Base-by-base conservation (phyloP, 1,140 invertebrate species). In the Drosophila persimilis region DNA sequence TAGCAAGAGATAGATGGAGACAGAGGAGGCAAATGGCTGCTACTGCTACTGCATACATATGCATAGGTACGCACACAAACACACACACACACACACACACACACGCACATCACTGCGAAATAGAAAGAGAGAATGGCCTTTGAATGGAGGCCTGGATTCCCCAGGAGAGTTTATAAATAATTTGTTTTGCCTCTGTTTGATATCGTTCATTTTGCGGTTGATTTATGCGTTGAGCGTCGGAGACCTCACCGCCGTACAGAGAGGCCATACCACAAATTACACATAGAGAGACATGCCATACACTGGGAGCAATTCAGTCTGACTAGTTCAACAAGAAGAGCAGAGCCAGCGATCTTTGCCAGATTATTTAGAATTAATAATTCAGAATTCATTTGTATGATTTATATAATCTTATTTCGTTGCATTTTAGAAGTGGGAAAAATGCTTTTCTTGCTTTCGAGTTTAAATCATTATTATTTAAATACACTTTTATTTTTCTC, bases 131-230 rank as follows among this genome's bases (percentile, higher is more conserved):
- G 47, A 11, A 7, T 8, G 7, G 46, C 8, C 31, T 31, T 31
- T 31, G 35, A 31, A 1, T 11, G 54, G 22, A 22, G 20, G 17
- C 29, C 41, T 20, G 20, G 20, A 57, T 52, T 60, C 43, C 54
- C 20, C 26, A 7, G 53, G 50, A 50, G 63, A 77, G 65, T 72
- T 78, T 80, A 78, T 86, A 80, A 86, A 86, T 86, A 77, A 86
- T 80, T 77, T 67, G 73, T 77, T 45, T 58, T 44, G 39, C 41
- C 66, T 70, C 43, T 64, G 77, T 74, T 26, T 66, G 69, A 75
- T 74, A 86, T 69, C 45, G 73, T 70, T 80, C 65, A 72, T 85
- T 73, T 63, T 86, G 81, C 44, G 81, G 81, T 65, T 85, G 74
- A 85, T 85, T 85, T 85, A 80, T 85, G 80, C 69, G 45, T 31